A percentile compares a stretch with the other conserved stretches of the same genome.
These are phyloP conservation scores for Sebastes vulpes DNA, from an alignment of 2,797 vertebrate genomes.

Conservation along the genomic window DNA sequence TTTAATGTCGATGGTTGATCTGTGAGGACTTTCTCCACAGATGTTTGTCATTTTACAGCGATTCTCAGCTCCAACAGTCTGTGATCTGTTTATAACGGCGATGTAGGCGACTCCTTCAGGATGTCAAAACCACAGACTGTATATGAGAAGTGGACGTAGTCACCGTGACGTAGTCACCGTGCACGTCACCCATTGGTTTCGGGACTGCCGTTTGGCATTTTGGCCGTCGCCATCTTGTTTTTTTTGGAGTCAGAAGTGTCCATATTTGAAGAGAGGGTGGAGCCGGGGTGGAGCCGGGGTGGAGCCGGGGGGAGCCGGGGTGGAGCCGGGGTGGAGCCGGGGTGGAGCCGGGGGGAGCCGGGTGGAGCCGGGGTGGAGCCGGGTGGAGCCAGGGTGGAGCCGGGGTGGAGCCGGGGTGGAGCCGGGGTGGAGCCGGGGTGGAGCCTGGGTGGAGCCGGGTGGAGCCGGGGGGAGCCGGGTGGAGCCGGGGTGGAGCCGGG, in stretches of 20 bases:
- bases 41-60: neutral
- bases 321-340: no score
- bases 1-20: neutral
- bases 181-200: neutral
- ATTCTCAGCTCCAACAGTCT: neutral
- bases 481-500: no score
- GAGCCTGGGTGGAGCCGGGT: no score
- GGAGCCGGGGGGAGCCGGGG: no score
- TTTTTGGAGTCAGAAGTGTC: neutral
- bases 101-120: neutral
- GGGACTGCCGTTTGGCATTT: neutral
- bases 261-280: neutral
- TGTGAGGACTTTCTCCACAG: neutral
- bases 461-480: no score
- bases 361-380: no score
- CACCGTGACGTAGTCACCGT: neutral
- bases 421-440: no score
- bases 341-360: no score
- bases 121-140: neutral
- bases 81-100: neutral
- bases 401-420: no score
- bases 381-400: no score
- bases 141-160: neutral
- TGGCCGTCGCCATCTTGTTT: neutral
- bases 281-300: no score